Evolutionary conservation across 2,888 invertebrate genomes (phyloP).

Genomic region (Trilocha varians): DNA sequence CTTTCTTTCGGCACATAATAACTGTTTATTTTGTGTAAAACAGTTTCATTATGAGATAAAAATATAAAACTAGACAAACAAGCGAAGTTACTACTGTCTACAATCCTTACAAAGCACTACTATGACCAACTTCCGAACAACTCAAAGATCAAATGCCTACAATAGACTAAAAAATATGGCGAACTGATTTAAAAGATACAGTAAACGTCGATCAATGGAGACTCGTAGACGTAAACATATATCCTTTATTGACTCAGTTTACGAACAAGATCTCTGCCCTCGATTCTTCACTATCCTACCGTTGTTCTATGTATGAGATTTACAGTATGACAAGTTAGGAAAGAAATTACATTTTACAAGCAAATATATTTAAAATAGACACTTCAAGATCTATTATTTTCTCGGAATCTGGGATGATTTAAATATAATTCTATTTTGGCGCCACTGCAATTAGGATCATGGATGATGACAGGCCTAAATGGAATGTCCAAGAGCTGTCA

Average conservation of each 20-base stretch:
- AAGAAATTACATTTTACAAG: no score
- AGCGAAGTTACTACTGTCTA: no score
- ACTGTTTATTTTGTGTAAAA: no score
- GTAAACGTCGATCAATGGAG: constrained; percentile 15
- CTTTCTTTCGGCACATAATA: no score
- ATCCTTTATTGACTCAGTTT: constrained; percentile 29
- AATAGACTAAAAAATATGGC: no score
- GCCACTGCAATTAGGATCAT: constrained; percentile 37
- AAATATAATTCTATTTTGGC: constrained; percentile 17
- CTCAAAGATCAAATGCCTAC: no score
- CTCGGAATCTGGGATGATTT: constrained; percentile 12
- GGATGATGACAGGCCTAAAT: constrained; percentile 16
- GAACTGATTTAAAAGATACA: background rate
- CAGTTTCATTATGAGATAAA: no score
- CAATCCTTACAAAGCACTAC: no score
- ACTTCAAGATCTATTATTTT: constrained; percentile 15
- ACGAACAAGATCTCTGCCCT: constrained; percentile 10
- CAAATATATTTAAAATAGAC: no score
- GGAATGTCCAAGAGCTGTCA: constrained; percentile 10
- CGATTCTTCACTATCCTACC: constrained; percentile 3
- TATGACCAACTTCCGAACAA: no score
- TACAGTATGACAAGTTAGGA: background rate
- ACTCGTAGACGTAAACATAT: constrained; percentile 20
- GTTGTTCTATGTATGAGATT: background rate
- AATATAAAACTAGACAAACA: no score